Evolutionary conservation across 2,888 invertebrate species (phyloP).

Genomic region (Deilephila porcellus): DNA sequence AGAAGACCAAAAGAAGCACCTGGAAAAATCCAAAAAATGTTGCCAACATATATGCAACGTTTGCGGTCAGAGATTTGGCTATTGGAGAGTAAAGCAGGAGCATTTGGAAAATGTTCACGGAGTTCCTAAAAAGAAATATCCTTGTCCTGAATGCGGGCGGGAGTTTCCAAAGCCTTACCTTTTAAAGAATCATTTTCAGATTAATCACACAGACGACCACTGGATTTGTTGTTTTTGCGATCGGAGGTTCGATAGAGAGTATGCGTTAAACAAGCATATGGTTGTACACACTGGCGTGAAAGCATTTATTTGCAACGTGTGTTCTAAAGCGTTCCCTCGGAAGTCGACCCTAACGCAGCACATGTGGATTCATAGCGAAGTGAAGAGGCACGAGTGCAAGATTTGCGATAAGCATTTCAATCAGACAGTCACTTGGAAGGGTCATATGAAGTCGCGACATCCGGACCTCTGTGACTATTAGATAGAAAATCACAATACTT

Average conservation of each 20-base stretch:
- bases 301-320: slow-evolving; percentile 74
- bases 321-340: slow-evolving; percentile 69
- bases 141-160: slow-evolving; percentile 60
- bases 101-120: slow-evolving; percentile 61
- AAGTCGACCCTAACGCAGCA: slow-evolving; percentile 68
- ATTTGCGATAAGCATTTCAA: slow-evolving; percentile 65
- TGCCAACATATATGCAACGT: slow-evolving; percentile 59
- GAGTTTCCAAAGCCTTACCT: slow-evolving; percentile 54
- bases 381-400: slow-evolving; percentile 63
- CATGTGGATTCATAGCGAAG: slow-evolving; percentile 72
- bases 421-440: slow-evolving; percentile 62
- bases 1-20: slow-evolving; percentile 55
- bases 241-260: slow-evolving; percentile 71
- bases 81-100: slow-evolving; percentile 51
- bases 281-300: slow-evolving; percentile 77
- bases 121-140: slow-evolving; percentile 54
- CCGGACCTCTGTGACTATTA: slow-evolving; percentile 52
- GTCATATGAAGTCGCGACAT: slow-evolving; percentile 72
- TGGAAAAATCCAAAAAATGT: slow-evolving; percentile 53
- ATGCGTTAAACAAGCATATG: slow-evolving; percentile 73
- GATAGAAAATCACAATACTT: not conserved
- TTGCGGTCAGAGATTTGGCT: slow-evolving; percentile 61
- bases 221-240: slow-evolving; percentile 61
- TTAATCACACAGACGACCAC: slow-evolving; percentile 59
- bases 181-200: slow-evolving; percentile 60